Percentiles rank a stretch among this genome's conserved stretches.
phyloP scores from a whole-genome alignment of 2,113 vertebrate species.

The Piliocolobus tephrosceles region DNA sequence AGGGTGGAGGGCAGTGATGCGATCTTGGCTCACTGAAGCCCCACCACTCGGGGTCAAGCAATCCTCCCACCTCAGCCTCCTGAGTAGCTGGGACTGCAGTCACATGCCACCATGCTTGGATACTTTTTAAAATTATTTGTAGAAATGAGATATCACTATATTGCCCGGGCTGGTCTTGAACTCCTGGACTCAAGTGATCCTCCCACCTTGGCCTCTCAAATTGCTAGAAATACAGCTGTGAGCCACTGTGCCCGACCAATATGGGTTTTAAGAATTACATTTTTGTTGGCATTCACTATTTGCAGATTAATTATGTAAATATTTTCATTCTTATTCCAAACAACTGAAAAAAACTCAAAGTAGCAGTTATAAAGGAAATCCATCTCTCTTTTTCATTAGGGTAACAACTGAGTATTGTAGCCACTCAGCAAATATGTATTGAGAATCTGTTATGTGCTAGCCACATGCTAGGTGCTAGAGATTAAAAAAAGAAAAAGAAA shows the following conservation, averaged over 20 bases:
- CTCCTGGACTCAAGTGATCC: too few relatives aligned
- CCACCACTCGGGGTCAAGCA: too few relatives aligned
- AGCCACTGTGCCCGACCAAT: neutral
- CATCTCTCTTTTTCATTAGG: neutral
- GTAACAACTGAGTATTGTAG: neutral
- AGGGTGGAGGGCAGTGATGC: too few relatives aligned
- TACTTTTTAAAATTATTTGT: too few relatives aligned
- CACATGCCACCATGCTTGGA: too few relatives aligned
- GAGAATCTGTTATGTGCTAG: neutral
- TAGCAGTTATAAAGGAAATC: neutral
- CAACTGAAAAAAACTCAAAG: neutral
- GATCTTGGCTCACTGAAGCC: too few relatives aligned
- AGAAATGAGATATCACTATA: too few relatives aligned
- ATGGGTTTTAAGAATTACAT: neutral
- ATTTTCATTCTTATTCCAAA: slow-evolving; percentile 34
- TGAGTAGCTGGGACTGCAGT: too few relatives aligned
- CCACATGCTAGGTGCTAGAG: neutral
- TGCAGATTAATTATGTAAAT: slow-evolving; percentile 1
- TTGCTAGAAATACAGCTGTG: too few relatives aligned
- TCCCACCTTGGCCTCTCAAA: too few relatives aligned
- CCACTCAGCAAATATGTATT: neutral
- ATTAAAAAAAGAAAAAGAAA: neutral
- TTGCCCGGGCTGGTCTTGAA: too few relatives aligned
- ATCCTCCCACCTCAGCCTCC: too few relatives aligned
- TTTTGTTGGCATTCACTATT: slow-evolving; percentile 40